Percentiles rank a stretch among this genome's conserved stretches.
These are phyloP conservation scores for Leptinotarsa rubiginosa DNA, from an alignment of 2,888 invertebrate species.

Conservation along the genomic window DNA sequence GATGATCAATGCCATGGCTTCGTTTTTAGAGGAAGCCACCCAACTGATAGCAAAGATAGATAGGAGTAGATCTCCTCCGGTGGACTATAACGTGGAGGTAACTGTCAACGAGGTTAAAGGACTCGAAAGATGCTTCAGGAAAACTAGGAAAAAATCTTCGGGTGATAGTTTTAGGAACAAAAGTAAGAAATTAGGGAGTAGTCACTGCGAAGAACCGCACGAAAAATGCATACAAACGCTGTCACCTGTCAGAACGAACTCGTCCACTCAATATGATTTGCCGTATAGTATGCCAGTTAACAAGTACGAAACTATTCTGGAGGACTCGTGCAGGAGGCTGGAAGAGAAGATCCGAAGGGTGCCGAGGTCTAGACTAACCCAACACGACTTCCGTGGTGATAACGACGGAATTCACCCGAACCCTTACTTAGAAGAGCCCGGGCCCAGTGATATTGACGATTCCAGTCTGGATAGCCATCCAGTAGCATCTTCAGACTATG, in stretches of 20 bases:
- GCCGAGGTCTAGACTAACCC: slow-evolving; percentile 25
- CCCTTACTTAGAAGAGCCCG: slow-evolving; percentile 8
- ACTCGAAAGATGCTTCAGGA: slow-evolving; percentile 40
- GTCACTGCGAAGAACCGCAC: slow-evolving; percentile 14
- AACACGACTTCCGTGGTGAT: slow-evolving; percentile 29
- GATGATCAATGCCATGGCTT: slow-evolving; percentile 63
- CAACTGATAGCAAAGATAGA: slow-evolving; percentile 62
- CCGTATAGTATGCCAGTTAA: slow-evolving; percentile 56
- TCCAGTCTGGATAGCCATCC: slow-evolving; percentile 36
- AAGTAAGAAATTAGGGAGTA: not conserved
- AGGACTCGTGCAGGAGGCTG: slow-evolving; percentile 61
- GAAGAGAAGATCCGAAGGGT: slow-evolving; percentile 58
- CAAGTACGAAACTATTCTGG: slow-evolving; percentile 61
- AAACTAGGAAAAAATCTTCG: slow-evolving; percentile 30
- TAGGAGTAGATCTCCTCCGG: slow-evolving; percentile 49
- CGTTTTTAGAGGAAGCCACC: slow-evolving; percentile 65
- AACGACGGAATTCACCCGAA: not conserved
- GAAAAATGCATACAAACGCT: slow-evolving; percentile 50
- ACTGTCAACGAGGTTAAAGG: slow-evolving; percentile 57
- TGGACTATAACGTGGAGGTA: slow-evolving; percentile 60
- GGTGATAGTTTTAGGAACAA: not conserved
- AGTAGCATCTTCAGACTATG: slow-evolving; percentile 64
- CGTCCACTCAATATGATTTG: slow-evolving; percentile 46
- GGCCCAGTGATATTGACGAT: slow-evolving; percentile 22
- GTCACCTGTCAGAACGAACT: slow-evolving; percentile 35